Conservation (phyloP, 2,888 invertebrate species). For the Melinaea menophilus region DNA sequence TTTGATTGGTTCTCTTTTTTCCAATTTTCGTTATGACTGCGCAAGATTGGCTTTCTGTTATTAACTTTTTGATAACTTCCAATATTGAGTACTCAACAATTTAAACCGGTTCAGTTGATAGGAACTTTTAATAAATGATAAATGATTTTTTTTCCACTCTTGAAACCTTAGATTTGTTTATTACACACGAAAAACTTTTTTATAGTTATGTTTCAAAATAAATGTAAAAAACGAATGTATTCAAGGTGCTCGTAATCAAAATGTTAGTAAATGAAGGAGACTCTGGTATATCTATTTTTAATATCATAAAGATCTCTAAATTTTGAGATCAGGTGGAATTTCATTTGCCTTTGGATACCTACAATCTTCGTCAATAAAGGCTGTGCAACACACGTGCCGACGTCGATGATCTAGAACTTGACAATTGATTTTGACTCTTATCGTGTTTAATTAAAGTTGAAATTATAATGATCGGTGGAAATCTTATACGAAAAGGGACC, state of each 20-base stretch:
- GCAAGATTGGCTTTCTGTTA: slow-evolving; percentile 1
- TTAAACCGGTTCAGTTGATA: background rate
- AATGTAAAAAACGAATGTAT: background rate
- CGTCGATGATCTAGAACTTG: slow-evolving; percentile 59
- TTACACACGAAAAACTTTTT: too few species aligned
- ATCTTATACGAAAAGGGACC: slow-evolving; percentile 63
- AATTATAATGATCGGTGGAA: slow-evolving; percentile 35
- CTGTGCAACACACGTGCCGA: slow-evolving; percentile 70
- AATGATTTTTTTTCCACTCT: too few species aligned
- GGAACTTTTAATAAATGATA: too few species aligned
- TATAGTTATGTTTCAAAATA: too few species aligned
- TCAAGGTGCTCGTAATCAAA: background rate
- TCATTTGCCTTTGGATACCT: slow-evolving; percentile 55
- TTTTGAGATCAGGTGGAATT: slow-evolving; percentile 70
- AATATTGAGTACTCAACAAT: background rate
- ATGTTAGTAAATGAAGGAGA: background rate
- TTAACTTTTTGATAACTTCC: background rate
- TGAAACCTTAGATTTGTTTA: too few species aligned
- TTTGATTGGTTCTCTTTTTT: background rate
- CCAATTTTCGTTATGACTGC: slow-evolving; percentile 5
- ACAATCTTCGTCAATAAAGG: slow-evolving; percentile 65
- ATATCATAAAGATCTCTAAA: slow-evolving; percentile 41
- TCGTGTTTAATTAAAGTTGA: slow-evolving; percentile 30
- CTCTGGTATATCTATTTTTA: background rate
- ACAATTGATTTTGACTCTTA: slow-evolving; percentile 32